phyloP scores from a whole-genome alignment of 2,113 vertebrate genomes.

The Epinephelus lanceolatus region DNA sequence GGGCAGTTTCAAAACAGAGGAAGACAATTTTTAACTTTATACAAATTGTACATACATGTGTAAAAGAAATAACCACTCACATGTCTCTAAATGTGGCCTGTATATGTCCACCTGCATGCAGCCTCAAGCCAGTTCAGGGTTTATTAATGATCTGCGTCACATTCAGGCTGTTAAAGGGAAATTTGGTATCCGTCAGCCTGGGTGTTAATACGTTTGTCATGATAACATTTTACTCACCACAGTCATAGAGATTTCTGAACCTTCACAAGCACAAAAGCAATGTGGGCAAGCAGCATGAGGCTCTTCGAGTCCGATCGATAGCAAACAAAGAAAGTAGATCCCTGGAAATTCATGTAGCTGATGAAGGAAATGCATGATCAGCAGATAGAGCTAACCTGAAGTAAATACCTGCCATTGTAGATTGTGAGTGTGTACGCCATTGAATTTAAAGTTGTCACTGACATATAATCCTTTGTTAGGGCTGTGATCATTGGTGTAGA shows the following conservation, averaged over 20 bases:
- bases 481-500: constrained; percentile 25
- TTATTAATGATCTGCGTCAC: neutral
- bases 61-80: neutral
- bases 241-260: neutral
- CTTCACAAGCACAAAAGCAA: neutral
- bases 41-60: neutral
- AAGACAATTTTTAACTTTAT: neutral
- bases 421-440: neutral
- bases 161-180: neutral
- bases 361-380: neutral
- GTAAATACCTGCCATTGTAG: neutral
- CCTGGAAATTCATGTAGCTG: neutral
- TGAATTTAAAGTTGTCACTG: constrained; percentile 32
- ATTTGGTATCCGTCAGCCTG: neutral
- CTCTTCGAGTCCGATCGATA: neutral
- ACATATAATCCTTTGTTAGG: constrained; percentile 27
- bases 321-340: neutral
- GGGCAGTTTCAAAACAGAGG: neutral
- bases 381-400: neutral
- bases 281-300: no score
- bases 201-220: neutral
- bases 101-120: no score
- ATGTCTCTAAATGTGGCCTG: neutral
- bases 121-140: neutral
- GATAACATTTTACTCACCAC: neutral